phyloP scores from a whole-genome alignment of 2,113 vertebrate species.

The Albula glossodonta region DNA sequence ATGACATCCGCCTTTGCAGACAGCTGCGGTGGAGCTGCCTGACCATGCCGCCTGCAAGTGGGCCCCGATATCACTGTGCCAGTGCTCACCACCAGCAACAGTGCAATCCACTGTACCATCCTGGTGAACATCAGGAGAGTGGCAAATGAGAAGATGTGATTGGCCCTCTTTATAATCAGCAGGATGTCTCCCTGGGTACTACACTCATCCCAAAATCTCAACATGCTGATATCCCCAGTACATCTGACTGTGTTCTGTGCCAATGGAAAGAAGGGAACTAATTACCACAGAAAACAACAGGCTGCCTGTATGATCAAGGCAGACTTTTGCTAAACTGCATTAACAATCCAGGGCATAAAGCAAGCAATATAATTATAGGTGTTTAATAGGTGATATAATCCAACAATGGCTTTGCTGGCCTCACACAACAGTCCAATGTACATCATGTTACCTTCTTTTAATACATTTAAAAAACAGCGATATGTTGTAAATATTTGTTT shows the following conservation, averaged over 20 bases:
- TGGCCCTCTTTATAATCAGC: not conserved
- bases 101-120: constrained; percentile 3
- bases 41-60: constrained; percentile 24
- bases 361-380: too few species aligned
- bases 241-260: not conserved
- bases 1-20: constrained; percentile 30
- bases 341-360: too few species aligned
- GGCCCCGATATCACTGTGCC: not conserved
- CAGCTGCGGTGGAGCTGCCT: constrained; percentile 8
- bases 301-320: not conserved
- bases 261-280: not conserved
- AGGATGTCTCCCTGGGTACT: not conserved
- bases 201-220: not conserved
- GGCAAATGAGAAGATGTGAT: not conserved
- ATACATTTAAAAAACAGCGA: too few species aligned
- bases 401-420: too few species aligned
- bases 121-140: not conserved
- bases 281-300: not conserved
- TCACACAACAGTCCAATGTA: too few species aligned
- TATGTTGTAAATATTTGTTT: too few species aligned
- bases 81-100: not conserved
- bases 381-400: too few species aligned
- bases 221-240: not conserved
- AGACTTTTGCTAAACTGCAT: not conserved
- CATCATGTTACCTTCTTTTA: too few species aligned